Percentiles rank a stretch among this genome's conserved stretches.
phyloP scores from a whole-genome alignment of 2,888 invertebrate species.

The Venustoraphidia nigricollis region DNA sequence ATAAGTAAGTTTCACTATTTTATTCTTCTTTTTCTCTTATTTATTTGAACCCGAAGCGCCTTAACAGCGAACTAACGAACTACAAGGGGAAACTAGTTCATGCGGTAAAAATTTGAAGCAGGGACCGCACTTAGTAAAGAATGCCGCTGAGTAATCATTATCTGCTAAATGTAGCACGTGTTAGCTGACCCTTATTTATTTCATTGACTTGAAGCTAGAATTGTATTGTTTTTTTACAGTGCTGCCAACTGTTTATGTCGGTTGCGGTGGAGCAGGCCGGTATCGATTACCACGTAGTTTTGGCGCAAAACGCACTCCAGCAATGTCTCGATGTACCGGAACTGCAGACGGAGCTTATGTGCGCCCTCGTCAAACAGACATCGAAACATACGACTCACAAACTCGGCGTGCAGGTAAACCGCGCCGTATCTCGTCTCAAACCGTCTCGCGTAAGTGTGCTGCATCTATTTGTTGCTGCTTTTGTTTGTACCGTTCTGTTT shows the following conservation, averaged over 20 bases:
- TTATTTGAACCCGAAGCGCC: too few species aligned
- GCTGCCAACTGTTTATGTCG: slow-evolving; percentile 90
- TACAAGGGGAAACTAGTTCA: too few species aligned
- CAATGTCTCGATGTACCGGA: slow-evolving; percentile 81
- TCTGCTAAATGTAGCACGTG: too few species aligned
- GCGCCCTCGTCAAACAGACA: slow-evolving; percentile 84
- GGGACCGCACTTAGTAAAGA: too few species aligned
- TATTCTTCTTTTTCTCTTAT: too few species aligned
- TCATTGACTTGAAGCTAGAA: slow-evolving; percentile 4
- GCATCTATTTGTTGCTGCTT: slow-evolving; percentile 29
- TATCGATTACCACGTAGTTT: slow-evolving; percentile 92
- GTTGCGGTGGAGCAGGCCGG: slow-evolving; percentile 90
- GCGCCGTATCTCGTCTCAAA: slow-evolving; percentile 7
- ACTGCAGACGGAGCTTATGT: slow-evolving; percentile 85
- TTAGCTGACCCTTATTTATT: background rate
- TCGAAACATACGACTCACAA: slow-evolving; percentile 62
- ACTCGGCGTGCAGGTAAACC: slow-evolving; percentile 35
- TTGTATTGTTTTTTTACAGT: slow-evolving; percentile 35
- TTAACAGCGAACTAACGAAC: too few species aligned
- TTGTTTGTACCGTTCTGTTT: slow-evolving; percentile 19
- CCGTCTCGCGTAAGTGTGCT: slow-evolving; percentile 44
- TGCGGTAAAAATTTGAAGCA: too few species aligned
- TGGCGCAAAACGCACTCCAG: slow-evolving; percentile 90
- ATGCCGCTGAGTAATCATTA: too few species aligned
- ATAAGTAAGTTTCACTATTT: too few species aligned